Conservation (phyloP, 30 jellyfish, hydroid and myxozoan species). For the Aurelia sp. region DNA sequence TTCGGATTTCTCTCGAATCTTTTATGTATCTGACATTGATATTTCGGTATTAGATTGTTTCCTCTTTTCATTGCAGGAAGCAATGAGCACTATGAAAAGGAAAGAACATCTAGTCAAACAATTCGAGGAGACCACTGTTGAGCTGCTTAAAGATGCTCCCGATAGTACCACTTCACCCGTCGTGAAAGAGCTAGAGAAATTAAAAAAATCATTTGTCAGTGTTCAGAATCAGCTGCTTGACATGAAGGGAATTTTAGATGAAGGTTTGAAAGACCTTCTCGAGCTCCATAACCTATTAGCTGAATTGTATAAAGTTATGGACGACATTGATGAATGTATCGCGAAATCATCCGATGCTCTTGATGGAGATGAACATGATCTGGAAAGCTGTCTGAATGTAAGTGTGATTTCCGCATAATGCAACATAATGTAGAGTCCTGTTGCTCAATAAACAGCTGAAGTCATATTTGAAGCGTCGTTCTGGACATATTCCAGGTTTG, state of each 20-base stretch:
- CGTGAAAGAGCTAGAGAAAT: slow-evolving; percentile 70
- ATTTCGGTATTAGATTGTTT: too few relatives aligned
- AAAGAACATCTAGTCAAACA: slow-evolving; percentile 63
- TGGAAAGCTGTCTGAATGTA: slow-evolving; percentile 83
- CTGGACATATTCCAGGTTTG: too few relatives aligned
- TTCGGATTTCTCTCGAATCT: too few relatives aligned
- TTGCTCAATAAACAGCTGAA: too few relatives aligned
- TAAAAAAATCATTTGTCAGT: slow-evolving; percentile 53
- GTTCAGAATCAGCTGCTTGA: slow-evolving; percentile 52
- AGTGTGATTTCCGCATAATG: background rate
- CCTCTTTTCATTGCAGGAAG: slow-evolving; percentile 53
- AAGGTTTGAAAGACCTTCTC: slow-evolving; percentile 63
- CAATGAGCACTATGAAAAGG: slow-evolving; percentile 36
- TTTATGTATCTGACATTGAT: too few relatives aligned
- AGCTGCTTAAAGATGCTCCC: slow-evolving; percentile 76
- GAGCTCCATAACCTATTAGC: slow-evolving; percentile 64
- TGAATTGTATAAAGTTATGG: slow-evolving; percentile 75
- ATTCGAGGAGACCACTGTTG: slow-evolving; percentile 49
- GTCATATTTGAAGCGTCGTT: too few relatives aligned
- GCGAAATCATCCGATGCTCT: slow-evolving; percentile 77
- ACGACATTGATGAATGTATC: slow-evolving; percentile 80
- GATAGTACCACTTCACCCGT: slow-evolving; percentile 73
- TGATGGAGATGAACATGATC: slow-evolving; percentile 84
- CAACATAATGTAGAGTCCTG: too few relatives aligned
- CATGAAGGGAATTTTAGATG: slow-evolving; percentile 56